These are phyloP conservation scores for Monochamus alternatus DNA, from an alignment of 2,888 invertebrate species.

Conservation along the genomic window DNA sequence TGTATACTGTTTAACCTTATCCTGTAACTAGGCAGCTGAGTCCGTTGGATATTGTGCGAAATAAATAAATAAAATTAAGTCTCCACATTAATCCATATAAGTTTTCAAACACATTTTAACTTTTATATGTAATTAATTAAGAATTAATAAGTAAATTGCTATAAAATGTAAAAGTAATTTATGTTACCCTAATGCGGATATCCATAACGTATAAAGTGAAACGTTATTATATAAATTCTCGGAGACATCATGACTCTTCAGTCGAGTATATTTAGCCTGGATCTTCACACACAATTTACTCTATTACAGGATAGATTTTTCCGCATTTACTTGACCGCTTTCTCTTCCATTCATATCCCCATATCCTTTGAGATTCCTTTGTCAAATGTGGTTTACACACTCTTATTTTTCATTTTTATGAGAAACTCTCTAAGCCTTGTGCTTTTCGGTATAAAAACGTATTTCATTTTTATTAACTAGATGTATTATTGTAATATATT, in stretches of 20 bases:
- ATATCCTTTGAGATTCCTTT: constrained; percentile 33
- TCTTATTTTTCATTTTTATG: constrained; percentile 34
- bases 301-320: constrained; percentile 34
- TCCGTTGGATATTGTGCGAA: too few species aligned
- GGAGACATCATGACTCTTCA: constrained; percentile 5
- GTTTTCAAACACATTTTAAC: too few species aligned
- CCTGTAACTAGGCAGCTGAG: too few species aligned
- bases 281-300: constrained; percentile 35
- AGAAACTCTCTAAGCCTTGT: constrained; percentile 15
- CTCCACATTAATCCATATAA: too few species aligned
- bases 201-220: constrained; percentile 4
- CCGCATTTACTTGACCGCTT: constrained; percentile 36
- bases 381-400: constrained; percentile 35
- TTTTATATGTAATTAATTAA: too few species aligned
- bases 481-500: background rate
- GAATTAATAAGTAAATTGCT: too few species aligned
- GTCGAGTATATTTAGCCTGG: constrained; percentile 21
- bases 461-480: constrained; percentile 27
- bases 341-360: constrained; percentile 30
- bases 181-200: background rate
- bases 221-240: background rate
- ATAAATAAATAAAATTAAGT: too few species aligned
- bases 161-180: too few species aligned
- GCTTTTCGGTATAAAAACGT: constrained; percentile 29
- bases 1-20: too few species aligned